Evolutionary conservation across 2,113 vertebrate genomes (phyloP).

Genomic region (Electrona antarctica): DNA sequence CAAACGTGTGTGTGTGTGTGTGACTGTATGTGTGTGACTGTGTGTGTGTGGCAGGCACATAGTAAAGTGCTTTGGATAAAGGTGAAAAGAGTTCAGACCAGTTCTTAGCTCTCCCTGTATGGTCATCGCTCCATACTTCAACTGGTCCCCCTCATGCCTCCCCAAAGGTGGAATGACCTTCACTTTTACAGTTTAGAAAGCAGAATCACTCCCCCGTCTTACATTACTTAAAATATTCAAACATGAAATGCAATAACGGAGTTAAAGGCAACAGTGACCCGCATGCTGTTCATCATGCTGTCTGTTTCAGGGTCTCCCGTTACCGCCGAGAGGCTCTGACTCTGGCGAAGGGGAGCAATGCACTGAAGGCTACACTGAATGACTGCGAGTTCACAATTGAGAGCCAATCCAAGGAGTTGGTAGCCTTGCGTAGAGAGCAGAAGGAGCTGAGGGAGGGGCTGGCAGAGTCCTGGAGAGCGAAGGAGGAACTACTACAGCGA

Average conservation of each 20-base stretch:
- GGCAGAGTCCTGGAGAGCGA: constrained; percentile 45
- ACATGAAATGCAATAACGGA: not conserved
- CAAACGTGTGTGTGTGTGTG: too few species aligned
- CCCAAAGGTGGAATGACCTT: too few species aligned
- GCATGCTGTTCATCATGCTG: not conserved
- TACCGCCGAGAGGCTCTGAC: constrained; percentile 72
- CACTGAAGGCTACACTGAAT: constrained; percentile 57
- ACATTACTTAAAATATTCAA: too few species aligned
- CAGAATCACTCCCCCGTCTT: too few species aligned
- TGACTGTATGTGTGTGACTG: too few species aligned
- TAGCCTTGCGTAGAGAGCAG: constrained; percentile 53
- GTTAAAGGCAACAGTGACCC: not conserved
- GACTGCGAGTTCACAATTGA: constrained; percentile 70
- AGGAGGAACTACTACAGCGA: constrained; percentile 71
- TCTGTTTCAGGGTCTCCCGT: constrained; percentile 65
- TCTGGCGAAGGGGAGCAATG: constrained; percentile 59
- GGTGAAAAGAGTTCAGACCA: too few species aligned
- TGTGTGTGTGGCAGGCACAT: too few species aligned
- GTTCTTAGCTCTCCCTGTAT: too few species aligned
- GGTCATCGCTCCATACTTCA: too few species aligned
- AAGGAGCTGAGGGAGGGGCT: constrained; percentile 51
- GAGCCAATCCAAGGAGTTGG: constrained; percentile 71
- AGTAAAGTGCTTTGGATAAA: too few species aligned
- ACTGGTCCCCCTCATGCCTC: too few species aligned
- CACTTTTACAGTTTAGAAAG: too few species aligned